Conservation (phyloP, 2,888 invertebrate genomes). For the Lepidocyrtoides sp. region DNA sequence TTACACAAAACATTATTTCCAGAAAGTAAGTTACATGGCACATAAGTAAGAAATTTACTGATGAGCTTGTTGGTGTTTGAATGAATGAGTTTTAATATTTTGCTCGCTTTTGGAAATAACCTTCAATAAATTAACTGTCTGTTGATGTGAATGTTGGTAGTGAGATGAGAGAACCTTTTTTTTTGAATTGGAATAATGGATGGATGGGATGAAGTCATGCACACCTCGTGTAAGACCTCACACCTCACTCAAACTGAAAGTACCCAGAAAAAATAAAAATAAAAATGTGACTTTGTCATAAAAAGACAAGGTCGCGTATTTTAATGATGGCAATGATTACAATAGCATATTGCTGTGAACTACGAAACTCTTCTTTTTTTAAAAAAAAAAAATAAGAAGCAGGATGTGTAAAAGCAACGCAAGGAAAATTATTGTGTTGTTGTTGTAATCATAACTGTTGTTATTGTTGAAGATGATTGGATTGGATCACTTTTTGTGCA, state of each 20-base stretch:
- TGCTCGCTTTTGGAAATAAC: constrained; percentile 36
- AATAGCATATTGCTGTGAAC: neutral
- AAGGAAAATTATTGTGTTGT: neutral
- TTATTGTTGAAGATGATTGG: neutral
- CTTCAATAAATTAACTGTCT: constrained; percentile 46
- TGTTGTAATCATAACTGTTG: too few species aligned
- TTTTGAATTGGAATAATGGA: constrained; percentile 30
- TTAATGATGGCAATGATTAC: neutral
- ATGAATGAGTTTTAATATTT: constrained; percentile 38
- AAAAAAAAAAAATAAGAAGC: neutral
- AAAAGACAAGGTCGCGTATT: constrained; percentile 23
- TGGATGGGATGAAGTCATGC: constrained; percentile 47
- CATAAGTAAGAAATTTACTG: neutral
- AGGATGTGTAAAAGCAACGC: constrained; percentile 57
- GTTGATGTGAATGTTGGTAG: neutral
- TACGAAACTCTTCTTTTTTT: neutral
- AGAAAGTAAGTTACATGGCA: neutral
- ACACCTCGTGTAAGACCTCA: constrained; percentile 50
- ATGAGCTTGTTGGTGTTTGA: neutral
- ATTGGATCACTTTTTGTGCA: neutral
- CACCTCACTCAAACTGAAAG: constrained; percentile 39
- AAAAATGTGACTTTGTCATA: neutral
- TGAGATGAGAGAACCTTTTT: neutral
- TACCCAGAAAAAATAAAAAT: neutral
- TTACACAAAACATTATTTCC: neutral